These are phyloP conservation scores for Ceratoteleas bidentatus DNA, from an alignment of 1,140 invertebrate genomes.

Conservation along the genomic window DNA sequence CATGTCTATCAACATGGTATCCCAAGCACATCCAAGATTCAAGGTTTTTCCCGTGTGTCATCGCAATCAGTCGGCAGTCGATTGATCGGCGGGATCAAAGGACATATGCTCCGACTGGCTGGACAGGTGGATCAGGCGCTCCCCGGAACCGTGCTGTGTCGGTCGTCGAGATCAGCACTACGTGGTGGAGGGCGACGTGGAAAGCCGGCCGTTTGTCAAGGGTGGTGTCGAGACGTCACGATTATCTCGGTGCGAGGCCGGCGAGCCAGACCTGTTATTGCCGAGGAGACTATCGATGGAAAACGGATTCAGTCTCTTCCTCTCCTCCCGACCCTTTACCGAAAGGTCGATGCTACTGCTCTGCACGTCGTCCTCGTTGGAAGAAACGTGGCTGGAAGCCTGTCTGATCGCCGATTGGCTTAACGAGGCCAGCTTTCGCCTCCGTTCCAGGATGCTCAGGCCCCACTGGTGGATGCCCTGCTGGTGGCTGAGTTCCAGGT, in stretches of 20 bases:
- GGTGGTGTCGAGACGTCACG: slow-evolving; percentile 71
- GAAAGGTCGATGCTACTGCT: slow-evolving; percentile 79
- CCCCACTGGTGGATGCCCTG: slow-evolving; percentile 79
- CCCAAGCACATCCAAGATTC: too few relatives aligned
- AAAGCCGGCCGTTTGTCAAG: slow-evolving; percentile 72
- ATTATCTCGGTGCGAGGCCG: slow-evolving; percentile 63
- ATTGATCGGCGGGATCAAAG: slow-evolving; percentile 14
- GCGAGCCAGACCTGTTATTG: slow-evolving; percentile 83
- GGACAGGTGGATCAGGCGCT: slow-evolving; percentile 42
- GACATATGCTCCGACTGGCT: slow-evolving; percentile 25
- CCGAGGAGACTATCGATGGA: slow-evolving; percentile 91
- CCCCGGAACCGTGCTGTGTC: slow-evolving; percentile 19
- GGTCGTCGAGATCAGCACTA: slow-evolving; percentile 69
- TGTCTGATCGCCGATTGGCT: slow-evolving; percentile 72
- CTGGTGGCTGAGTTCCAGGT: slow-evolving; percentile 77
- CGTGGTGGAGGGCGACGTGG: slow-evolving; percentile 78
- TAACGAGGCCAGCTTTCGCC: slow-evolving; percentile 74
- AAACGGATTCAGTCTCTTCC: slow-evolving; percentile 88
- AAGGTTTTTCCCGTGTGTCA: too few relatives aligned
- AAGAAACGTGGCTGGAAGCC: slow-evolving; percentile 65
- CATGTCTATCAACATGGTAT: too few relatives aligned
- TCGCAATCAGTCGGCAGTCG: slow-evolving; percentile 1
- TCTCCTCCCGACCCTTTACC: slow-evolving; percentile 81
- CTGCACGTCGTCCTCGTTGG: slow-evolving; percentile 79
- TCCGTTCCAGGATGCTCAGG: slow-evolving; percentile 76